Base-by-base conservation (phyloP, 2,888 invertebrate species). In the Sabatieria punctata region DNA sequence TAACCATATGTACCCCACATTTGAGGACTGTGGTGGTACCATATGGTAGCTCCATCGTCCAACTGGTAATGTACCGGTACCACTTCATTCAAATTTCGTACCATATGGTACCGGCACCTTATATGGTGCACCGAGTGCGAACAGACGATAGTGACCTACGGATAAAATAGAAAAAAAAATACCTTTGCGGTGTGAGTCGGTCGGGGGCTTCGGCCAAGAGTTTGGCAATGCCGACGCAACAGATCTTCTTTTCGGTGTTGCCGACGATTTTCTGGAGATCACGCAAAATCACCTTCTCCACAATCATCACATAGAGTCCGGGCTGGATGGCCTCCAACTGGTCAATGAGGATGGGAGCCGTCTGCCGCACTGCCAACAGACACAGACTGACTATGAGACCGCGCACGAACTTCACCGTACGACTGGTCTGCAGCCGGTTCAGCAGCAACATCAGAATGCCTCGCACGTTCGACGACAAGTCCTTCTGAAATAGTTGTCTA, bases 351-450 rank as follows among this genome's bases (percentile, higher is more conserved):
- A 74, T 70, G 45, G 75, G 72, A 0, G 85, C 77, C 1, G 85
- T 82, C 63, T 80, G 78, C 66, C 82, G 81, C 41, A 84, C 77
- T 1, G 80, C 76, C 70, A 81, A 93, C 60, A 85, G 77, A 43
- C 79, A 81, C 63, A 93, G 80, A 71, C 91, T 95, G 0, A 86
- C 83, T 51, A 93, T 79, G 4, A 95, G 73, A 60, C 67, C 79
- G 63, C 83, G 82, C 36, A 91, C 78, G 68, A 81, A 95, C 71
- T 95, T 95, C 0, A 85, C 82, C 0, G 97, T 97, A 71, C 91
- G 95, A 0, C 85, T 83, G 0, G 82, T 80, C 2, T 85, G 82
- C 26, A 97, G 72, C 46, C 95, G 75, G 70, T 88, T 85, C 71
- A 95, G 93, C n/a, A 95, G 74, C 49, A 45, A 15, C 11, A 22